Evolutionary conservation across 2,113 vertebrate genomes (phyloP).

Genomic region (Pelodiscus sinensis): DNA sequence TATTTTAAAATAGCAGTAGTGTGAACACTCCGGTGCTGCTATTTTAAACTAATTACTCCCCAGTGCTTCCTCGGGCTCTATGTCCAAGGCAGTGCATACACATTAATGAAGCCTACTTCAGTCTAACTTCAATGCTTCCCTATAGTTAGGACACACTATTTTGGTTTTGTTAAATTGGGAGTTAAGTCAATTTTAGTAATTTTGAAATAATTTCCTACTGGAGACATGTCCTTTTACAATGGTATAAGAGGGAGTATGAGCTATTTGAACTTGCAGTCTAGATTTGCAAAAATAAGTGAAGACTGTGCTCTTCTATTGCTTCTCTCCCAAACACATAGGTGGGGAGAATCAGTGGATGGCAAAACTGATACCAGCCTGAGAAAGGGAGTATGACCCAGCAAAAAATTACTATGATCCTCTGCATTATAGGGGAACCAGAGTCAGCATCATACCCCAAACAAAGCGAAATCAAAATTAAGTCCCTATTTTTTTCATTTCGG

Average conservation of each 20-base stretch:
- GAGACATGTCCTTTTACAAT: background rate
- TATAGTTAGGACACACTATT: too few relatives aligned
- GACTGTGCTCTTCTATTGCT: background rate
- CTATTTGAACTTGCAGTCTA: background rate
- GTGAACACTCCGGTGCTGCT: too few relatives aligned
- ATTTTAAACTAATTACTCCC: too few relatives aligned
- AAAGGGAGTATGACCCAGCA: background rate
- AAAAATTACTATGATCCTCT: background rate
- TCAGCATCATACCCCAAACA: background rate
- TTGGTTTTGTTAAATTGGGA: too few relatives aligned
- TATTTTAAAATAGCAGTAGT: too few relatives aligned
- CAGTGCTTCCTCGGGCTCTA: too few relatives aligned
- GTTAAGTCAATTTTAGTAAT: too few relatives aligned
- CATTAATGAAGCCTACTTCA: too few relatives aligned
- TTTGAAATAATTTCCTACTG: too few relatives aligned
- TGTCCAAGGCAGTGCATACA: too few relatives aligned
- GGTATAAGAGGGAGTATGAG: background rate
- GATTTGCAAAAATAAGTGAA: background rate
- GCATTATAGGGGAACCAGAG: background rate
- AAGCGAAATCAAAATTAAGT: fast-evolving
- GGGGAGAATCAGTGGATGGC: background rate
- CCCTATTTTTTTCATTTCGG: background rate
- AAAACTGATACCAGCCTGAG: background rate
- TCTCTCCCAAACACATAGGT: fast-evolving
- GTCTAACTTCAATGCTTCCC: too few relatives aligned